Evolutionary conservation across 2,888 invertebrate species (phyloP).

Genomic region (Entomobrya proxima): DNA sequence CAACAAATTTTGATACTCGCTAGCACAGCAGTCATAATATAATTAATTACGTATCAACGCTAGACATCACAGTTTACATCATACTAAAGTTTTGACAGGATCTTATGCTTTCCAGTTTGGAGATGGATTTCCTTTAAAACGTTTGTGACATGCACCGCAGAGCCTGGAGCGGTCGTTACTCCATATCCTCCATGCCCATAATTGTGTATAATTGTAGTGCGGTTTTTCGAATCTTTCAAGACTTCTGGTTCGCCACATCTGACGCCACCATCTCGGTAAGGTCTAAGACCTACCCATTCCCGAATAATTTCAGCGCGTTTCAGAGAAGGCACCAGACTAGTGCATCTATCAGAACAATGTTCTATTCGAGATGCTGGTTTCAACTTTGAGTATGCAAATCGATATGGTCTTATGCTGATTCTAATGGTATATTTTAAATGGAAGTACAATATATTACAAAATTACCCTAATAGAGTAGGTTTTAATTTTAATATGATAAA

Average conservation of each 20-base stretch:
- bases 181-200: slow-evolving; percentile 98
- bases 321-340: slow-evolving; percentile 84
- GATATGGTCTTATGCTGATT: too few relatives aligned
- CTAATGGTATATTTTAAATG: too few relatives aligned
- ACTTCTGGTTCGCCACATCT: slow-evolving; percentile 77
- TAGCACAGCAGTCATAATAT: too few relatives aligned
- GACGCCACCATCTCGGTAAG: slow-evolving; percentile 83
- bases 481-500: too few relatives aligned
- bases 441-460: too few relatives aligned
- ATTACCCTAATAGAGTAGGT: too few relatives aligned
- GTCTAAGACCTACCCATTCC: slow-evolving; percentile 91
- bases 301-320: slow-evolving; percentile 80
- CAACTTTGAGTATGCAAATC: too few relatives aligned
- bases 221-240: slow-evolving; percentile 42
- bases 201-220: slow-evolving; percentile 90
- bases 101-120: slow-evolving; percentile 42
- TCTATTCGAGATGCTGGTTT: too few relatives aligned
- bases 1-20: too few relatives aligned
- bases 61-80: too few relatives aligned
- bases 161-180: slow-evolving; percentile 92
- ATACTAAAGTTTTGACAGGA: slow-evolving; percentile 37
- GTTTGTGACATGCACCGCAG: slow-evolving; percentile 86
- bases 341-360: too few relatives aligned
- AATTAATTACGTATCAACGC: background rate
- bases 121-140: slow-evolving; percentile 82